Percentiles rank a stretch among this genome's conserved stretches.
phyloP scores from a whole-genome alignment of 1,140 invertebrate genomes.

The Lamellibrachia luymesi region DNA sequence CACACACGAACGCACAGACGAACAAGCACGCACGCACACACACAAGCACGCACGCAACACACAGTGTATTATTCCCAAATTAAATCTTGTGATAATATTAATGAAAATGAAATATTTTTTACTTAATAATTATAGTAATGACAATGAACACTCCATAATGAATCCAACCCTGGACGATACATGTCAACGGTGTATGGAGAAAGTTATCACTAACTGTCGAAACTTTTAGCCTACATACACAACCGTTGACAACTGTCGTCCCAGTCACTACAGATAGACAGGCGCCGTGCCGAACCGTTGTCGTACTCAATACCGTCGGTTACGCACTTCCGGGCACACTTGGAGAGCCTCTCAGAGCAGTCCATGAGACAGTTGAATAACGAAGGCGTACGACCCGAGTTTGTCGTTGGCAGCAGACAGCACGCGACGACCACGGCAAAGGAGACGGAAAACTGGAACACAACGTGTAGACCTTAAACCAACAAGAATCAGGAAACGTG shows the following conservation, averaged over 20 bases:
- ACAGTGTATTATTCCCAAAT: too few relatives aligned
- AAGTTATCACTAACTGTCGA: background rate
- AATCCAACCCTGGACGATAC: background rate
- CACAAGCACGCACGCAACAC: too few relatives aligned
- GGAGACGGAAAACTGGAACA: background rate
- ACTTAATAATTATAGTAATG: too few relatives aligned
- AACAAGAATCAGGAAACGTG: background rate
- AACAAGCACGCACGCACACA: too few relatives aligned
- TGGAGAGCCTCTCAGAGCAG: background rate
- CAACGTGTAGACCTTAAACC: background rate
- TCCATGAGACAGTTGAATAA: background rate
- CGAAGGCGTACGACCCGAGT: background rate
- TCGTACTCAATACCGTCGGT: background rate
- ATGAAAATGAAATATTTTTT: too few relatives aligned
- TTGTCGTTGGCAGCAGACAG: background rate
- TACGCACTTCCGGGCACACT: background rate
- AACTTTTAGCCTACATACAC: background rate
- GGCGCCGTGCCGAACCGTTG: background rate
- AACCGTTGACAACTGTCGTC: background rate
- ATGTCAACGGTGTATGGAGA: background rate
- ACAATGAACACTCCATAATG: too few relatives aligned
- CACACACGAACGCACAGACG: too few relatives aligned
- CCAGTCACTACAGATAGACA: background rate
- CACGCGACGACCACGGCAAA: background rate
- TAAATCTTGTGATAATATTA: too few relatives aligned